Evolutionary conservation across 2,888 invertebrate species (phyloP).

Genomic region (Chrysina gloriosa): DNA sequence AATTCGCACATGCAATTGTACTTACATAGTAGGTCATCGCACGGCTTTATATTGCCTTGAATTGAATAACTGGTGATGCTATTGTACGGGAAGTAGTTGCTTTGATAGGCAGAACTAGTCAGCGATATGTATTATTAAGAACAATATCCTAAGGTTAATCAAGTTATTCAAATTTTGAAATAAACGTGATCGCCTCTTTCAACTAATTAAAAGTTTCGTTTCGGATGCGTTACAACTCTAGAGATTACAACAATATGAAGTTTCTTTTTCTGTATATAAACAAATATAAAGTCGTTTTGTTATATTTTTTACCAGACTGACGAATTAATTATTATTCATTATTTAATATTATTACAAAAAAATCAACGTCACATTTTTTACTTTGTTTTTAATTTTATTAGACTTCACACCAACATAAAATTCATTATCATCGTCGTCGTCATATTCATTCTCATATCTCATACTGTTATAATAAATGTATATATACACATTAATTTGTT

Average conservation of each 20-base stretch:
- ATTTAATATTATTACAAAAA: conserved; percentile 43
- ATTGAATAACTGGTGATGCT: too few species aligned
- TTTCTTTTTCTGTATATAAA: conserved; percentile 48
- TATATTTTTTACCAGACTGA: conserved; percentile 39
- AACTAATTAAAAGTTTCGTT: conserved; percentile 28
- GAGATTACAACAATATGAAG: conserved; percentile 50
- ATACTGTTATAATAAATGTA: conserved; percentile 46
- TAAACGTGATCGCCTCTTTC: too few species aligned
- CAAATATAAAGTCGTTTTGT: conserved; percentile 51
- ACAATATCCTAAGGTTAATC: too few species aligned
- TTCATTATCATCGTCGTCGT: conserved; percentile 51
- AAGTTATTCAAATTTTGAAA: too few species aligned
- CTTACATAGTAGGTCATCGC: too few species aligned
- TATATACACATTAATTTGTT: conserved; percentile 57
- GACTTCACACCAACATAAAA: conserved; percentile 54
- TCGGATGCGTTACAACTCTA: conserved; percentile 35
- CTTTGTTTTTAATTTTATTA: conserved; percentile 37
- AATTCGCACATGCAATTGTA: too few species aligned
- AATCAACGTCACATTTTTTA: conserved; percentile 39
- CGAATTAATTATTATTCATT: conserved; percentile 33
- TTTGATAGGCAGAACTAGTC: too few species aligned
- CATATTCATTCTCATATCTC: conserved; percentile 46
- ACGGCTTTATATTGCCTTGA: too few species aligned
- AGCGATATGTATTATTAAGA: too few species aligned
- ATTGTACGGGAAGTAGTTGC: too few species aligned